These are phyloP conservation scores for Lepisosteus osseus DNA, from an alignment of 2,113 vertebrate genomes.

Conservation along the genomic window DNA sequence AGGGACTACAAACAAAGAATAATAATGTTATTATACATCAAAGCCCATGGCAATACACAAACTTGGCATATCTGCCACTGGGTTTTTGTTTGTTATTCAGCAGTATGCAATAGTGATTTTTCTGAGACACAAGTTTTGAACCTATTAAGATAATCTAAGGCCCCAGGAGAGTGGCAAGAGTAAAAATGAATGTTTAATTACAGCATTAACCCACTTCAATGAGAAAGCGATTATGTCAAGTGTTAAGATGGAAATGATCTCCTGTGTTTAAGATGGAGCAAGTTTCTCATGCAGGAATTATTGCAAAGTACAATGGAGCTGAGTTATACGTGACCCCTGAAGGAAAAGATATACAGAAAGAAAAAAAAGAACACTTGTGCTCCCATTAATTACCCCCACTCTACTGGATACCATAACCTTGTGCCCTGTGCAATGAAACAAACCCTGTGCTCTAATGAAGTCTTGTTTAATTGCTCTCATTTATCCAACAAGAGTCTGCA, in stretches of 20 bases:
- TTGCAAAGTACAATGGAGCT: not conserved
- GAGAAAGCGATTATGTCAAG: constrained; percentile 23
- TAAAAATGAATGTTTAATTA: constrained; percentile 36
- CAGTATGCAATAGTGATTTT: not conserved
- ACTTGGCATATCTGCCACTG: too few species aligned
- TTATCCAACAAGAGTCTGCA: not conserved
- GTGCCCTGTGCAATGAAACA: constrained; percentile 1
- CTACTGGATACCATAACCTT: not conserved
- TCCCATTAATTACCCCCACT: not conserved
- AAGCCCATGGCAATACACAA: too few species aligned
- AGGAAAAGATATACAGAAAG: not conserved
- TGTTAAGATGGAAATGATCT: not conserved
- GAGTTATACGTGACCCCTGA: not conserved
- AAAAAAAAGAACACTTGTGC: not conserved
- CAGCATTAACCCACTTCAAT: constrained; percentile 40
- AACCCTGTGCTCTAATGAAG: not conserved
- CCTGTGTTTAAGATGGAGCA: not conserved
- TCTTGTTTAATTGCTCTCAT: not conserved
- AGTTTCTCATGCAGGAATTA: not conserved
- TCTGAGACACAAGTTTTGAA: not conserved
- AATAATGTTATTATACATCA: too few species aligned
- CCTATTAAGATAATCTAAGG: not conserved
- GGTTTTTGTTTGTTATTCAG: not conserved
- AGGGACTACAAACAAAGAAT: too few species aligned
- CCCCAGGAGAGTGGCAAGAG: constrained; percentile 25